Evolutionary conservation across 2,888 invertebrate species (phyloP).

Genomic region (Antheraea yamamai): DNA sequence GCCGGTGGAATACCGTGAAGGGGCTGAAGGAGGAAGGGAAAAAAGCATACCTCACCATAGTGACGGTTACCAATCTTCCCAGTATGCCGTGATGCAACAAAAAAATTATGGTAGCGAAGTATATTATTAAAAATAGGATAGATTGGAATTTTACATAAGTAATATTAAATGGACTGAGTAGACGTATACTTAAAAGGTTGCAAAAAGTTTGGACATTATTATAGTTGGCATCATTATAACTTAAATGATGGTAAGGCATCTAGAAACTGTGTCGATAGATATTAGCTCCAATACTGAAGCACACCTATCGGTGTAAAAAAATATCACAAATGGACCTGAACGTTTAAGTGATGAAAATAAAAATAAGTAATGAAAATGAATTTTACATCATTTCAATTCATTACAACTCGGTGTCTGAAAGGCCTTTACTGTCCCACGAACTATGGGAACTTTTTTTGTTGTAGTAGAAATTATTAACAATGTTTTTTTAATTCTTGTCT

Average conservation of each 20-base stretch:
- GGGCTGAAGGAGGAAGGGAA: conserved; percentile 49
- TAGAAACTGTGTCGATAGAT: background rate
- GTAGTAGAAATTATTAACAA: background rate
- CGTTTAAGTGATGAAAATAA: background rate
- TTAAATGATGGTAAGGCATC: background rate
- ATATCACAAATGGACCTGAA: background rate
- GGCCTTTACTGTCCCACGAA: background rate
- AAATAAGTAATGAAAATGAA: background rate
- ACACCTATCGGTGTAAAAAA: background rate
- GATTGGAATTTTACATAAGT: background rate
- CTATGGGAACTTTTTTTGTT: background rate
- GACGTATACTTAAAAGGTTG: background rate
- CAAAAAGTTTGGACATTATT: background rate
- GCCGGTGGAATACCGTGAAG: conserved; percentile 62
- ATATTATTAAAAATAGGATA: too few relatives aligned
- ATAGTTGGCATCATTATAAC: background rate
- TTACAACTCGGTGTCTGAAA: background rate
- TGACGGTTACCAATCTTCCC: conserved; percentile 47
- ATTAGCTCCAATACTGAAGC: background rate
- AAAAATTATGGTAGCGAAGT: conserved; percentile 60
- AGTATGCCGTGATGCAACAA: conserved; percentile 63
- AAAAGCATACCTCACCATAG: conserved; percentile 49
- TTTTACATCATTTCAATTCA: too few relatives aligned
- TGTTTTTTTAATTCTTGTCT: background rate
- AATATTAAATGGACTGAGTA: background rate